Base-by-base conservation (phyloP, 2,113 vertebrate genomes). In the Ophthalmolycus amberensis region DNA sequence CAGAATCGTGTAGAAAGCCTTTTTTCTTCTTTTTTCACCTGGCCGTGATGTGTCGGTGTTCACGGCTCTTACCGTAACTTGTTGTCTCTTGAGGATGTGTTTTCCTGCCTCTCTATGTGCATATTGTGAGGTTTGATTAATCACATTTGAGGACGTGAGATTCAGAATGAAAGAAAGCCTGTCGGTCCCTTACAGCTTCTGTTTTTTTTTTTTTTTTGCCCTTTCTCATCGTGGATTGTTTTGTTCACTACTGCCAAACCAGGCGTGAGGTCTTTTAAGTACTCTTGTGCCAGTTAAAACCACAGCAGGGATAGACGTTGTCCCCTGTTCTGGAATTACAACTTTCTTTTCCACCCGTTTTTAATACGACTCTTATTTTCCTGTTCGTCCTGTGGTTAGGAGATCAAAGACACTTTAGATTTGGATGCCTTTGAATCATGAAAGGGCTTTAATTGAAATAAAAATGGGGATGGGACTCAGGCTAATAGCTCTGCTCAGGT, bases 171-270 rank as follows among this genome's bases (percentile, higher is more conserved):
- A 88, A 91, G 78, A 83, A 90, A 92, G 89, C 92, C 79, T 90
- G 91, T 94, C 91, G 86, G 85, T 83, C 80, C 90, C 90, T 90
- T 90, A 93, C 90, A 56, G 85, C 90, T 83, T 92, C 85, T 91
- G 90, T 87, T 80, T 86, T 27, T n/a, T 80, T 87, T 87, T 40
- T 15, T 9, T 64, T 11, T 11, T 25, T 10, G n/a, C 12, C 58
- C 86, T 93, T 93, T 92, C 85, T 88, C 89, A 96, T 94, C 92
- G 91, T 89, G 91, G 91, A 94, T 94, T 93, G 91, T 96, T 96
- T 93, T 89, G 82, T 93, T 73, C 72, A 85, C 72, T 64, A 52
- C 72, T 86, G 89, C 85, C 84, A 85, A 88, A 87, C 71, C 75
- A 89, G 85, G 56, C 75, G 34, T 84, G 78, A 86, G 84, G 69